A percentile compares a stretch with the other conserved stretches of the same genome.
Evolutionary conservation across 2,888 invertebrate species (phyloP).

Genomic region (Heteromyza rotundicornis): DNA sequence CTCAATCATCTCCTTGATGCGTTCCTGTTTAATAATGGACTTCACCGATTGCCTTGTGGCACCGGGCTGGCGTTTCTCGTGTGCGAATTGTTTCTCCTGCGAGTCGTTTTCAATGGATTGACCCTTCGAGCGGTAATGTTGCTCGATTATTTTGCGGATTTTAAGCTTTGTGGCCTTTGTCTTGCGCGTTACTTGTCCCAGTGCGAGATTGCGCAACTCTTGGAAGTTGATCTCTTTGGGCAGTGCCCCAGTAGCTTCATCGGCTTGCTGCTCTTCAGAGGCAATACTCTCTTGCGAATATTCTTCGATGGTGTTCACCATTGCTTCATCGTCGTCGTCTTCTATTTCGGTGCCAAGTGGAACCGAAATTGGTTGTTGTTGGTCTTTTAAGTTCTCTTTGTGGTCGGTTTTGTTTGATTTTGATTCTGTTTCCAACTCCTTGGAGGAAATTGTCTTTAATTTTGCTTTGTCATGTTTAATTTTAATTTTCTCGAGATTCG

Average conservation of each 20-base stretch:
- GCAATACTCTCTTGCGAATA: conserved; percentile 3
- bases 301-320: conserved; percentile 42
- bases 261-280: conserved; percentile 17
- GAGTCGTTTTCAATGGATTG: conserved; percentile 54
- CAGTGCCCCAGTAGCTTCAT: conserved; percentile 10
- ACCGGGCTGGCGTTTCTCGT: background rate
- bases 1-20: conserved; percentile 63
- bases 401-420: background rate
- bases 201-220: conserved; percentile 54
- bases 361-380: too few relatives aligned
- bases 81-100: conserved; percentile 26
- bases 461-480: conserved; percentile 10
- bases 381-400: conserved; percentile 14
- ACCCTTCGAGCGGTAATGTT: conserved; percentile 56
- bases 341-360: conserved; percentile 6
- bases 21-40: conserved; percentile 60
- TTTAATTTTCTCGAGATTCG: background rate
- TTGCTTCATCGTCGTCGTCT: conserved; percentile 47
- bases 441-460: background rate
- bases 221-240: conserved; percentile 56
- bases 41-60: conserved; percentile 47
- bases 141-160: conserved; percentile 53
- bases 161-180: conserved; percentile 56
- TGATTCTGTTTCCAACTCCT: background rate
- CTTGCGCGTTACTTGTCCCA: conserved; percentile 48